These are phyloP conservation scores for Tragopan temminckii DNA, from an alignment of 2,797 vertebrate genomes.

Conservation along the genomic window DNA sequence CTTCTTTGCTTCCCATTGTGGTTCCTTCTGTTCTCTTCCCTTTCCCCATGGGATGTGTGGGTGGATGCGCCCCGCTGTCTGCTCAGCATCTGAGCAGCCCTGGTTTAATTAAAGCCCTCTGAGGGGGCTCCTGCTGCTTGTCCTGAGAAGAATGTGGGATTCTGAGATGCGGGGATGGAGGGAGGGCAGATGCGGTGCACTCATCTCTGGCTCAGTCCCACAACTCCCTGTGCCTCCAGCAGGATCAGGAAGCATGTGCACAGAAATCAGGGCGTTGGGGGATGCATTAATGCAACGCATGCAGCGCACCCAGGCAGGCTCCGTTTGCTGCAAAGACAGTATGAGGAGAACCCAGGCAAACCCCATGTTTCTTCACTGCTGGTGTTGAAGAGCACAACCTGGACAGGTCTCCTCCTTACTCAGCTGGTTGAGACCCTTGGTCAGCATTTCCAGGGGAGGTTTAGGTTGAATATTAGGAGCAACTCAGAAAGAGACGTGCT, in stretches of 20 bases:
- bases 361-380: rapidly evolving
- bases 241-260: neutral
- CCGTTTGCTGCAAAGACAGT: neutral
- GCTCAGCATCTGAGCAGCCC: neutral
- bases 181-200: neutral
- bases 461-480: too few species aligned
- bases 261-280: neutral
- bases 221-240: neutral
- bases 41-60: rapidly evolving
- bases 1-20: neutral
- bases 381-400: neutral
- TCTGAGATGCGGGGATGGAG: neutral
- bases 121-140: neutral
- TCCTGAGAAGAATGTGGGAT: neutral
- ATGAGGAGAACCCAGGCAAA: neutral
- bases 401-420: neutral
- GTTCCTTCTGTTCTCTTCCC: neutral
- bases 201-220: neutral
- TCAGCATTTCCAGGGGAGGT: neutral
- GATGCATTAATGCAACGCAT: neutral
- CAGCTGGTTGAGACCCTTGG: neutral
- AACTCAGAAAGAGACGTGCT: too few species aligned
- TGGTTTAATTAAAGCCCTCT: neutral
- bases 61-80: neutral
- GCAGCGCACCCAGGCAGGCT: rapidly evolving